phyloP scores from a whole-genome alignment of 1,140 invertebrate species.

The Trachelipus rathkii region DNA sequence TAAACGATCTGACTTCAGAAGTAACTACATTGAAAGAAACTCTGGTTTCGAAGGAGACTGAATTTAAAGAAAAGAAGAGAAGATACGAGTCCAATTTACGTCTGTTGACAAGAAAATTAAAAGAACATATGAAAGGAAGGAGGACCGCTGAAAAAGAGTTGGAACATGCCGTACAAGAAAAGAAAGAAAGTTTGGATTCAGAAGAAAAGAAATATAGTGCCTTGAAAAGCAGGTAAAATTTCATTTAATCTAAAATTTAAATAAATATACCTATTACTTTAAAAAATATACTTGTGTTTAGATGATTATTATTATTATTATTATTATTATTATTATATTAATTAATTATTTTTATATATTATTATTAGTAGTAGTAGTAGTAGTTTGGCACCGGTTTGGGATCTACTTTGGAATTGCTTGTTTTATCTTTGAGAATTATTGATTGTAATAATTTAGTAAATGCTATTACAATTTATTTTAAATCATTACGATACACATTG shows the following conservation, averaged over 20 bases:
- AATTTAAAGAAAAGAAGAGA: slow-evolving; percentile 36
- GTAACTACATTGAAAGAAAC: slow-evolving; percentile 5
- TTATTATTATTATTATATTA: no score
- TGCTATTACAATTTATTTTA: no score
- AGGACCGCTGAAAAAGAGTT: slow-evolving; percentile 48
- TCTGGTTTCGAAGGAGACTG: slow-evolving; percentile 20
- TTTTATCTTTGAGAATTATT: no score
- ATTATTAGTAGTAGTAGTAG: no score
- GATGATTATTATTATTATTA: no score
- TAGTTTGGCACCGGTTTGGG: no score
- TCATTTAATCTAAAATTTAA: not conserved
- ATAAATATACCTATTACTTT: not conserved
- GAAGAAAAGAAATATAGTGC: slow-evolving; percentile 23
- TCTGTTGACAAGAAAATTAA: slow-evolving; percentile 49
- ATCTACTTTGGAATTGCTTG: no score
- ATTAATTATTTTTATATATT: no score
- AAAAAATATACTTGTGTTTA: no score
- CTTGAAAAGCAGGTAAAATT: slow-evolving; percentile 32
- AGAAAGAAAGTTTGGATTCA: not conserved
- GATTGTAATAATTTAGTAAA: no score
- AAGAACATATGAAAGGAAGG: slow-evolving; percentile 47
- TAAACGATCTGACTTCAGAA: not conserved
- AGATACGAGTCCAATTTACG: slow-evolving; percentile 47
- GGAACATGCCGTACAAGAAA: slow-evolving; percentile 39
- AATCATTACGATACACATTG: no score